These are phyloP conservation scores for Bradysia coprophila DNA, from an alignment of 1,140 invertebrate genomes.

Conservation along the genomic window DNA sequence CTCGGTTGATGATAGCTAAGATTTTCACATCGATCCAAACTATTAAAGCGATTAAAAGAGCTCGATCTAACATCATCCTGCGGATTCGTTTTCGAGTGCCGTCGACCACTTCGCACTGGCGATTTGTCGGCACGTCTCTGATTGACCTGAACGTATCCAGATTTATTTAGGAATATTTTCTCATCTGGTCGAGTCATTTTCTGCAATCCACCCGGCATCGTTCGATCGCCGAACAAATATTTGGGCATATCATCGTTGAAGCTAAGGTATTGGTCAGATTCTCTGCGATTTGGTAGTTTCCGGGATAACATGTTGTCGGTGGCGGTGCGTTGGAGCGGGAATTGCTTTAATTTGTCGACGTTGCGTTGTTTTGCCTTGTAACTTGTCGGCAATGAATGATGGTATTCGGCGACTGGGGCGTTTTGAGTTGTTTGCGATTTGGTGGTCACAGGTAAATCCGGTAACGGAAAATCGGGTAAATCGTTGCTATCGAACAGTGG, in stretches of 20 bases:
- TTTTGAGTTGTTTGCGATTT: conserved; percentile 7
- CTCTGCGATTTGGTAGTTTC: neutral
- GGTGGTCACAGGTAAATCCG: conserved; percentile 17
- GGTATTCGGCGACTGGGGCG: neutral
- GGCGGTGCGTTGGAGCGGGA: neutral
- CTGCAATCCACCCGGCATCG: conserved; percentile 3
- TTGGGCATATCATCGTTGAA: conserved; percentile 3
- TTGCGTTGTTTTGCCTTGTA: neutral
- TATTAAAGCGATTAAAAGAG: neutral
- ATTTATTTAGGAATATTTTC: conserved; percentile 22
- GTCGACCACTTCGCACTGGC: neutral
- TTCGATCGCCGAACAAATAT: conserved; percentile 19
- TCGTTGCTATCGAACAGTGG: conserved; percentile 21
- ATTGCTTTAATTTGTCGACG: neutral
- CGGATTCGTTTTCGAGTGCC: neutral
- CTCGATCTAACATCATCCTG: neutral
- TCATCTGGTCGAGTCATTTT: conserved; percentile 3
- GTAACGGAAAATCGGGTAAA: conserved; percentile 17
- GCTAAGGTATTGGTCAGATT: neutral
- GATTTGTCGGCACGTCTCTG: conserved; percentile 7
- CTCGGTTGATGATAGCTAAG: neutral
- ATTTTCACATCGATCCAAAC: neutral
- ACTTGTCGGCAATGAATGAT: conserved; percentile 1
- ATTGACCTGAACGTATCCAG: conserved; percentile 23
- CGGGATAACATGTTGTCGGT: neutral